phyloP scores from a whole-genome alignment of 2,113 vertebrate species.

The Silurus asotus region DNA sequence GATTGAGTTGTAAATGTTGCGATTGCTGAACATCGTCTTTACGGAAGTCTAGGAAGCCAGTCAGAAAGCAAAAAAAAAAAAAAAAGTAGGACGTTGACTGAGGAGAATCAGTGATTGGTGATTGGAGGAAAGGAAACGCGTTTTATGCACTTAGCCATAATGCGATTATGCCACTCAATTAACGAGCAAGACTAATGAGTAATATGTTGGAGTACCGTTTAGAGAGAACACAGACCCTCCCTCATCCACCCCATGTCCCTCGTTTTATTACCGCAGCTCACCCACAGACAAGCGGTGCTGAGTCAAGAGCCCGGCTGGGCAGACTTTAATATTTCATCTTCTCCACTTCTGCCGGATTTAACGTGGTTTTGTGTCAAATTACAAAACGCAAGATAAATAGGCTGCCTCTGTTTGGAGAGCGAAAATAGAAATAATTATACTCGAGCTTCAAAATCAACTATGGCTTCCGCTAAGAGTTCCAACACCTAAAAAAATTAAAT shows the following conservation, averaged over 20 bases:
- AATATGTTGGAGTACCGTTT: background rate
- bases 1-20: slow-evolving; percentile 31
- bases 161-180: slow-evolving; percentile 11
- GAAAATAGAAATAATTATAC: slow-evolving; percentile 47
- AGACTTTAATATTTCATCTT: slow-evolving; percentile 53
- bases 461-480: slow-evolving; percentile 7
- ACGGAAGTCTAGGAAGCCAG: slow-evolving; percentile 1
- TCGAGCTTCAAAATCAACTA: slow-evolving; percentile 16
- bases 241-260: background rate
- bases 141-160: background rate
- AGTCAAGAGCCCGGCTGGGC: slow-evolving; percentile 42
- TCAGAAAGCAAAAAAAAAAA: background rate
- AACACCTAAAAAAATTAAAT: slow-evolving; percentile 2
- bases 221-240: slow-evolving; percentile 2
- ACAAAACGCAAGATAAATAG: slow-evolving; percentile 56
- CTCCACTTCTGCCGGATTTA: slow-evolving; percentile 47
- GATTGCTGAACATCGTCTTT: slow-evolving; percentile 20
- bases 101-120: background rate
- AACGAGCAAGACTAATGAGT: slow-evolving; percentile 30
- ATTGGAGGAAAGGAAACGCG: no score
- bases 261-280: slow-evolving; percentile 48
- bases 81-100: background rate
- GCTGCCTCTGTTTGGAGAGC: slow-evolving; percentile 43
- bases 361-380: slow-evolving; percentile 55
- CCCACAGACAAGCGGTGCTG: slow-evolving; percentile 38